Evolutionary conservation across 2,113 vertebrate genomes (phyloP).

Genomic region (Paralichthys olivaceus): DNA sequence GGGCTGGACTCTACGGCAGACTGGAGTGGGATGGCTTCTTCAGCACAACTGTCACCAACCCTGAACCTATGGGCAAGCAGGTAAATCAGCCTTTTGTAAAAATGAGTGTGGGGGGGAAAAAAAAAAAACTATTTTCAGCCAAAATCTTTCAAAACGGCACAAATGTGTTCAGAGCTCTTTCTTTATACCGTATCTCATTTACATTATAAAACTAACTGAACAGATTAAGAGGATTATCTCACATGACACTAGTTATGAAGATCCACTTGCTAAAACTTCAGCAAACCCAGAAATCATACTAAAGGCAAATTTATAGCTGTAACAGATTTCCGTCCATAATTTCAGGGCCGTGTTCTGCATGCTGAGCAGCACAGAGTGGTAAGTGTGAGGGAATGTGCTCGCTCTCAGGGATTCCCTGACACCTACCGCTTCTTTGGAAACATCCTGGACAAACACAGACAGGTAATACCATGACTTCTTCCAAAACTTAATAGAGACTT

Average conservation of each 20-base stretch:
- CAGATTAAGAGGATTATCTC: no score
- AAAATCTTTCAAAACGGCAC: no score
- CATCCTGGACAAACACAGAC: conserved; percentile 94
- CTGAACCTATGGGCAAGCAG: conserved; percentile 99
- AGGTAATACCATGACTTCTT: conserved; percentile 76
- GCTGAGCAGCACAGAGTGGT: conserved; percentile 96
- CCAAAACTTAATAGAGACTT: background rate
- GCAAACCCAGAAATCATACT: no score
- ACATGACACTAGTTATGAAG: no score
- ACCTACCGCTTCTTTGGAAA: conserved; percentile 96
- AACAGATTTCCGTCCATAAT: background rate
- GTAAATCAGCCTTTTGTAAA: conserved; percentile 66
- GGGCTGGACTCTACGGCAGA: conserved; percentile 95
- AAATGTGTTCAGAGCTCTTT: no score
- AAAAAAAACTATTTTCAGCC: background rate
- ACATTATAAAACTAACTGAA: no score
- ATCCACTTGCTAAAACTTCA: no score
- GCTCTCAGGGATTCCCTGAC: conserved; percentile 96
- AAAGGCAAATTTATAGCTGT: no score
- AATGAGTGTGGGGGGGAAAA: background rate
- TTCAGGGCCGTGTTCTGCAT: conserved; percentile 92
- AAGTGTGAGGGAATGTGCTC: conserved; percentile 93
- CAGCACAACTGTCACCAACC: conserved; percentile 97
- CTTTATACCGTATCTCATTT: no score
- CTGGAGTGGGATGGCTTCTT: conserved; percentile 98